Conservation (phyloP, 2,113 vertebrate genomes). For the Neotragus moschatus region DNA sequence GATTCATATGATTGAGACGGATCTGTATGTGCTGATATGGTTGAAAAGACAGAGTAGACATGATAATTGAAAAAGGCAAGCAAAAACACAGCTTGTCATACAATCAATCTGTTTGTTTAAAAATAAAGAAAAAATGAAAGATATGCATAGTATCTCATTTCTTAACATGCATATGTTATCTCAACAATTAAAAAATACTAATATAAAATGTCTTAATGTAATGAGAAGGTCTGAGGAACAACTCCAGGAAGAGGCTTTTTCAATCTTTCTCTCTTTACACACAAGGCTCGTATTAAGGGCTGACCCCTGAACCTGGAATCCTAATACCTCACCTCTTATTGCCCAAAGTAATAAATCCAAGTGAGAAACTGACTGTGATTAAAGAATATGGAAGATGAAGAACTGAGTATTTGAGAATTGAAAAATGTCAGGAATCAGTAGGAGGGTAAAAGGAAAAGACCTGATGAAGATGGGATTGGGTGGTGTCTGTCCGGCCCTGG, state of each 20-base stretch:
- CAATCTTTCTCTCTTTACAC: background rate
- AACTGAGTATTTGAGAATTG: background rate
- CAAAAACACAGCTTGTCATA: background rate
- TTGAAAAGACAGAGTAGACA: background rate
- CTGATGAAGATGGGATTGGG: background rate
- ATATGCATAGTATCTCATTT: background rate
- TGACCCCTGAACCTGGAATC: background rate
- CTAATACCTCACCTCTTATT: background rate
- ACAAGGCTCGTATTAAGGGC: background rate
- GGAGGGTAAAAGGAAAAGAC: background rate
- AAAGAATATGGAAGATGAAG: background rate
- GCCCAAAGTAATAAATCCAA: background rate
- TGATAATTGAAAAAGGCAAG: background rate
- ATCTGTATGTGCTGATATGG: background rate
- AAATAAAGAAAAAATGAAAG: background rate
- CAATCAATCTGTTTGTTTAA: background rate
- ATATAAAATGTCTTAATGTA: background rate
- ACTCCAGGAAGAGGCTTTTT: background rate
- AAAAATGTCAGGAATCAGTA: background rate
- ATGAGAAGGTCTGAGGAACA: background rate
- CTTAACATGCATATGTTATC: background rate
- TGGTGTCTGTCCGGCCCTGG: background rate
- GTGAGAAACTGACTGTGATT: background rate
- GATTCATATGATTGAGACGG: background rate
- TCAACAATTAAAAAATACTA: background rate